These are phyloP conservation scores for Babyrousa celebensis DNA, from an alignment of 2,797 vertebrate genomes.

Conservation along the genomic window DNA sequence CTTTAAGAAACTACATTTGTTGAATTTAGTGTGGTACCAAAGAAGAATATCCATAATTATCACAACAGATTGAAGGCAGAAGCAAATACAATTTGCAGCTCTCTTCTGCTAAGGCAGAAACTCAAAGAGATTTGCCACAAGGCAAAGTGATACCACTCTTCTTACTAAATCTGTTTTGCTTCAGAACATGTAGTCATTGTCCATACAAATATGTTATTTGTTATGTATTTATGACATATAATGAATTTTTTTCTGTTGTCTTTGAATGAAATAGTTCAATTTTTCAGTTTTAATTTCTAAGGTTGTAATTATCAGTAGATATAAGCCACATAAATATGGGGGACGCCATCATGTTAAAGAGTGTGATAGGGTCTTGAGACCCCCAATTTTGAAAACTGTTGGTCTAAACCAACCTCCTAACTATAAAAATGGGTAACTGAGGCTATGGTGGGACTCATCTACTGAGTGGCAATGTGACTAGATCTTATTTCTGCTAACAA, in stretches of 20 bases:
- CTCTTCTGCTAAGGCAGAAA: slow-evolving; percentile 3
- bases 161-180: slow-evolving; percentile 51
- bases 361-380: background rate
- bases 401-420: background rate
- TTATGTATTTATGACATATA: background rate
- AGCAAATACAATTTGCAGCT: background rate
- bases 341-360: background rate
- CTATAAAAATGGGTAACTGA: background rate
- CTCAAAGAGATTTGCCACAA: slow-evolving; percentile 56
- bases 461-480: background rate
- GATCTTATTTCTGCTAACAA: background rate
- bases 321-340: background rate
- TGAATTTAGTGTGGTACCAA: background rate
- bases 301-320: background rate
- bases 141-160: background rate
- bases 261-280: slow-evolving; percentile 9
- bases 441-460: background rate
- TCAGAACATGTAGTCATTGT: background rate
- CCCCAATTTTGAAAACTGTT: background rate
- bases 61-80: slow-evolving; percentile 30
- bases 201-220: slow-evolving; percentile 64
- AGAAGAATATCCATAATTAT: background rate
- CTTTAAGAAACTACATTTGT: slow-evolving; percentile 13
- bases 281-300: slow-evolving; percentile 40
- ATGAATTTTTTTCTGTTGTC: slow-evolving; percentile 42